These are phyloP conservation scores for Pseudois nayaur DNA, from an alignment of 2,113 vertebrate genomes.

Conservation along the genomic window DNA sequence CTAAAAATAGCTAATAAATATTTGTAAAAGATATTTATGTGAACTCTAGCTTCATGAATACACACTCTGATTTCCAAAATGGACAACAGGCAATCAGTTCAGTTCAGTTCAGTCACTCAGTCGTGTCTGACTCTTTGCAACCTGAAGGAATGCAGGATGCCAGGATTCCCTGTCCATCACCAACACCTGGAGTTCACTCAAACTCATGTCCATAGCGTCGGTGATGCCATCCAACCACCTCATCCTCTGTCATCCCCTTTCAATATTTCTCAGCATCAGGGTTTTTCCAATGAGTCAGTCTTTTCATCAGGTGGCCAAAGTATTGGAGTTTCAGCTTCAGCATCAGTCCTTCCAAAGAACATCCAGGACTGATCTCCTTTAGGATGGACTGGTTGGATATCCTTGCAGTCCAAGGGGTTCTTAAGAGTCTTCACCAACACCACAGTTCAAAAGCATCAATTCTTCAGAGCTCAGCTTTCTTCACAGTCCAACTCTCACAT, in stretches of 20 bases:
- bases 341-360: neutral
- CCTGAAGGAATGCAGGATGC: neutral
- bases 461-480: fast-evolving
- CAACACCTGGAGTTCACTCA: neutral
- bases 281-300: neutral
- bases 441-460: neutral
- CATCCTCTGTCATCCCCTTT: fast-evolving
- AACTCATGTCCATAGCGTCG: neutral
- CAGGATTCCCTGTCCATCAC: neutral
- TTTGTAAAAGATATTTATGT: neutral
- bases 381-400: neutral
- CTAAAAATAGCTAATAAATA: neutral
- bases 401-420: neutral
- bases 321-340: neutral
- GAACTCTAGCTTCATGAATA: neutral
- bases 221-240: neutral
- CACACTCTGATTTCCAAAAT: neutral
- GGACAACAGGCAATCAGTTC: neutral
- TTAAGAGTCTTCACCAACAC: neutral
- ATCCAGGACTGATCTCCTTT: neutral
- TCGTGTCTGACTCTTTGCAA: fast-evolving
- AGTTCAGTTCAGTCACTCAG: neutral
- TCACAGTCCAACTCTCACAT: neutral
- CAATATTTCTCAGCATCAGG: neutral
- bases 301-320: neutral